Conservation (phyloP, 2,888 invertebrate species). For the Cremastinae sp. region DNA sequence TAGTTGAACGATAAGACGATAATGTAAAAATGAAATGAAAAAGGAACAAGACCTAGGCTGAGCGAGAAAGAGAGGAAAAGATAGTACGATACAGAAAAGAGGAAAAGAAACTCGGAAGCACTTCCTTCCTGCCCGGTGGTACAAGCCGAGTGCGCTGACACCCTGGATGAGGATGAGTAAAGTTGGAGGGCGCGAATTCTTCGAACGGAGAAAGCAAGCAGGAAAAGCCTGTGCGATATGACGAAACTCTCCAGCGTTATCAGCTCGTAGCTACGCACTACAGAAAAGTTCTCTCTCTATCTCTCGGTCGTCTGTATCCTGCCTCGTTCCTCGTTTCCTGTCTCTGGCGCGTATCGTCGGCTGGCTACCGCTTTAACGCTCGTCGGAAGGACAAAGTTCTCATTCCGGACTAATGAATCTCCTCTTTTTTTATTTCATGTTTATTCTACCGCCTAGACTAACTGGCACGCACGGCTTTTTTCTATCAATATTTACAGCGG, state of each 20-base stretch:
- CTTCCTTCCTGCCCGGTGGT: conserved; percentile 55
- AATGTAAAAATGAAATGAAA: too few species aligned
- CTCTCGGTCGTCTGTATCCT: conserved; percentile 73
- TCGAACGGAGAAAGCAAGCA: conserved; percentile 63
- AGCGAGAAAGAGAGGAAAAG: not conserved
- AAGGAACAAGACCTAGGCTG: too few species aligned
- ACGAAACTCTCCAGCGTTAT: conserved; percentile 66
- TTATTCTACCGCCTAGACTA: too few species aligned
- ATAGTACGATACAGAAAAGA: not conserved
- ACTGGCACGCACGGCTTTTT: too few species aligned
- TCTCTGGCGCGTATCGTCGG: conserved; percentile 63
- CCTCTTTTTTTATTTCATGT: not conserved
- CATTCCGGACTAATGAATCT: not conserved
- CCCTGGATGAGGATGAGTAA: conserved; percentile 45
- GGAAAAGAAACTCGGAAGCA: conserved; percentile 49
- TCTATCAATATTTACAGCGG: too few species aligned
- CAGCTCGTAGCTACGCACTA: conserved; percentile 60
- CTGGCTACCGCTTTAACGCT: conserved; percentile 11
- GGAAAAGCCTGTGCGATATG: conserved; percentile 72
- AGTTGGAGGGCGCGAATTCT: conserved; percentile 20
- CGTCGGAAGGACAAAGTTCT: conserved; percentile 5
- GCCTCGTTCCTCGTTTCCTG: conserved; percentile 72
- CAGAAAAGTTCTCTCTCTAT: conserved; percentile 67
- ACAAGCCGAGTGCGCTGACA: conserved; percentile 57
- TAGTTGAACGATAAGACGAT: too few species aligned